Conservation (phyloP, 2,113 vertebrate genomes). For the Rhinopomastus cyanomelas region DNA sequence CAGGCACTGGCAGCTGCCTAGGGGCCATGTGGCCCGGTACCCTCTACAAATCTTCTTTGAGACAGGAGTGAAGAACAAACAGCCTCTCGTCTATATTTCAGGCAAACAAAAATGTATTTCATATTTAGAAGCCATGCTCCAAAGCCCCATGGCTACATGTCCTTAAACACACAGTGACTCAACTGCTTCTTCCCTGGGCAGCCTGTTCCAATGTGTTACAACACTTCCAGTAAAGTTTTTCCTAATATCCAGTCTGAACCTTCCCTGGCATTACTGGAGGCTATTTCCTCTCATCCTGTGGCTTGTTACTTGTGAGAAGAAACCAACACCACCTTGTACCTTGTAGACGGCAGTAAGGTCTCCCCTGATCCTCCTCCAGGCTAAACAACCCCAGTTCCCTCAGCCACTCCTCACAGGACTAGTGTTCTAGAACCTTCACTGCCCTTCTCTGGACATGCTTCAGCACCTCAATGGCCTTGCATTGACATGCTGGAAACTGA, state of each 20-base stretch:
- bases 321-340: fast-evolving
- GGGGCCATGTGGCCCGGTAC: fast-evolving
- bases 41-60: fast-evolving
- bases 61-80: fast-evolving
- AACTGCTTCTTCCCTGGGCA: fast-evolving
- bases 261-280: background rate
- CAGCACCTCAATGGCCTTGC: fast-evolving
- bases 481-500: no score
- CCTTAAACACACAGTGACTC: no score
- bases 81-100: fast-evolving
- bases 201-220: background rate
- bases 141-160: no score
- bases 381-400: fast-evolving
- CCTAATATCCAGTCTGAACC: background rate
- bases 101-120: fast-evolving
- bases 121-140: background rate
- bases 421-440: background rate
- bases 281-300: fast-evolving
- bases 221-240: background rate
- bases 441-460: fast-evolving
- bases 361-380: background rate
- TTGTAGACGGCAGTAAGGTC: fast-evolving
- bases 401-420: fast-evolving
- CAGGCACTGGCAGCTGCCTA: fast-evolving
- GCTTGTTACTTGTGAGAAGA: no score